phyloP scores from a whole-genome alignment of 2,797 vertebrate species.

The Phrynocephalus forsythii region DNA sequence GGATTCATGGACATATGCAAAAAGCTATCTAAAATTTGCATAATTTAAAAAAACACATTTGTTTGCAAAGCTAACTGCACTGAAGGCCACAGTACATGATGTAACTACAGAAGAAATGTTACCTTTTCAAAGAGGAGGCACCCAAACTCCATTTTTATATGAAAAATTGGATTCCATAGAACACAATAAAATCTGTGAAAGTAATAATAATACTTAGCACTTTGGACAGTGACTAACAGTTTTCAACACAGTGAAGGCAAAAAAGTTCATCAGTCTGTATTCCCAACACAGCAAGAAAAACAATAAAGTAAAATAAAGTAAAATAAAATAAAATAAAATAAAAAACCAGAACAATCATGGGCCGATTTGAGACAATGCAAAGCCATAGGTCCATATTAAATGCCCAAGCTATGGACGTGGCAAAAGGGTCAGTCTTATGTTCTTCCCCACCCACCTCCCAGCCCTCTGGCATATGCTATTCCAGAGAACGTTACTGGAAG shows the following conservation, averaged over 20 bases:
- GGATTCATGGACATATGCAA: conserved; percentile 32
- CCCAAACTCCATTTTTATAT: conserved; percentile 53
- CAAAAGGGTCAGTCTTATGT: background rate
- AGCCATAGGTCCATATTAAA: background rate
- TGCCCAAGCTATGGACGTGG: background rate
- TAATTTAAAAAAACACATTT: conserved; percentile 3
- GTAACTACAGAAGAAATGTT: conserved; percentile 50
- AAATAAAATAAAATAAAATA: background rate
- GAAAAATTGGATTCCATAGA: conserved; percentile 58
- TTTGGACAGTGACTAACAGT: conserved; percentile 42
- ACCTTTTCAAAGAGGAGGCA: conserved; percentile 53
- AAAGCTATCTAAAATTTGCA: conserved; percentile 10
- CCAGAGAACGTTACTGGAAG: background rate
- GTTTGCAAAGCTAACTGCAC: conserved; percentile 27
- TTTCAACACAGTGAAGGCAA: conserved; percentile 19
- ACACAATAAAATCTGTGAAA: conserved; percentile 58
- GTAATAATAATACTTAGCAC: conserved; percentile 51
- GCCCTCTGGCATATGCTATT: background rate
- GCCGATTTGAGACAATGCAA: background rate
- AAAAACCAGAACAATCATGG: conserved; percentile 4
- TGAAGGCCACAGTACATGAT: conserved; percentile 40
- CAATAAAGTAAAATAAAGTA: background rate
- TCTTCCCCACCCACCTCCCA: background rate
- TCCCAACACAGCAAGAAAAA: conserved; percentile 26
- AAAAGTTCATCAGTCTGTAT: conserved; percentile 35